Evolutionary conservation across 2,797 vertebrate genomes (phyloP).

Genomic region (Neopelma chrysocephalum): DNA sequence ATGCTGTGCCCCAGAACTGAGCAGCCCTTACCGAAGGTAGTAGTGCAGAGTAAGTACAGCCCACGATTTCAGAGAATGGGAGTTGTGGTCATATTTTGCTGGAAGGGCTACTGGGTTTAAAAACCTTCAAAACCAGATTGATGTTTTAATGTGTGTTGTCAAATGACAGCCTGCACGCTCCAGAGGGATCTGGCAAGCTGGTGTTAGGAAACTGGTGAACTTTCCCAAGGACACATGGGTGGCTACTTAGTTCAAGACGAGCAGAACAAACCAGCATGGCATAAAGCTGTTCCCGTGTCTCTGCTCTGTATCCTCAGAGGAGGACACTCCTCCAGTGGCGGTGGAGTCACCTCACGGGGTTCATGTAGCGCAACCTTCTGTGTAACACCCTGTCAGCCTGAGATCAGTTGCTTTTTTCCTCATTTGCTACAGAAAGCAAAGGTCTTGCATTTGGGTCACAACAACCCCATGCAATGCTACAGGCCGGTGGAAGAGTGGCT

Average conservation of each 20-base stretch:
- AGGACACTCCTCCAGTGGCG: not conserved
- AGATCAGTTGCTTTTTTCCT: not conserved
- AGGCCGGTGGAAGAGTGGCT: not conserved
- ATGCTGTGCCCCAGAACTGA: not conserved
- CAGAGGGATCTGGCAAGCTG: accelerated
- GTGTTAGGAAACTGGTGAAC: not conserved
- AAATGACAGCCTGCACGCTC: not conserved
- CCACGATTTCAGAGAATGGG: not conserved
- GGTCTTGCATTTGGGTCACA: not conserved
- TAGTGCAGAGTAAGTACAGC: not conserved
- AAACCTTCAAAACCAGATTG: not conserved
- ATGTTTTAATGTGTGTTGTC: not conserved
- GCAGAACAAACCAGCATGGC: not conserved
- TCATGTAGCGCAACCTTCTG: accelerated
- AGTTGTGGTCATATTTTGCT: not conserved
- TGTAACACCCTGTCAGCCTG: not conserved
- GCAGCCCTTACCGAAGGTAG: not conserved
- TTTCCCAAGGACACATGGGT: accelerated
- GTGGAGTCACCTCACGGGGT: accelerated
- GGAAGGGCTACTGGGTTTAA: not conserved
- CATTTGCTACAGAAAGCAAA: not conserved
- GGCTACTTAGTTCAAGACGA: not conserved
- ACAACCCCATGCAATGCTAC: not conserved
- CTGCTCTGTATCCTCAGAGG: not conserved
- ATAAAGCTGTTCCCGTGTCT: not conserved